A percentile compares a stretch with the other conserved stretches of the same genome.
Evolutionary conservation across 2,888 invertebrate genomes (phyloP).

Genomic region (Polydrusus cervinus): DNA sequence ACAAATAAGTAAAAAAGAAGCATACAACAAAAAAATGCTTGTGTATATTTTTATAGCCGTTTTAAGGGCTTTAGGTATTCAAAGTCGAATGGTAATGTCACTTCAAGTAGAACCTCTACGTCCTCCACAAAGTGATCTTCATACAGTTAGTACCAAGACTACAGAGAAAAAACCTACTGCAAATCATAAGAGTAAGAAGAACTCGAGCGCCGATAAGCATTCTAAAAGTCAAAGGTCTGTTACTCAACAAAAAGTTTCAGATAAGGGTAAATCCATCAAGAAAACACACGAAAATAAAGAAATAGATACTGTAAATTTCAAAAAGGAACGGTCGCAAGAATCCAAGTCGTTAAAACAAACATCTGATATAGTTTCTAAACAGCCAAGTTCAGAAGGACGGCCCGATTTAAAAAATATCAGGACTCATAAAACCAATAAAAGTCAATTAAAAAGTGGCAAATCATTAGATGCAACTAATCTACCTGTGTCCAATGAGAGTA

Average conservation of each 20-base stretch:
- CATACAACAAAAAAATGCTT: conserved; percentile 79
- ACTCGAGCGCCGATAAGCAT: background rate
- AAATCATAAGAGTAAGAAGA: background rate
- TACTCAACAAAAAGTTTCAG: background rate
- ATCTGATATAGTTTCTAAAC: background rate
- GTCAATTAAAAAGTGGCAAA: background rate
- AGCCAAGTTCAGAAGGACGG: background rate
- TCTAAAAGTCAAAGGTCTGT: conserved; percentile 4
- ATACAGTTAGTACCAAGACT: conserved; percentile 74
- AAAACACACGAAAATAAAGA: background rate
- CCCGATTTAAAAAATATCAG: background rate
- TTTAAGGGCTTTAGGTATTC: conserved; percentile 85
- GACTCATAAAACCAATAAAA: background rate
- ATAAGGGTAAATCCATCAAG: background rate
- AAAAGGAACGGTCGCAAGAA: background rate
- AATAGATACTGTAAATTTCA: too few relatives aligned
- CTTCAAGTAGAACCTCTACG: conserved; percentile 85
- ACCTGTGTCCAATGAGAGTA: too few relatives aligned
- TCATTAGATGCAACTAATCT: background rate
- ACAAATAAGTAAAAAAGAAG: conserved; percentile 77
- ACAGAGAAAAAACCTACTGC: conserved; percentile 12
- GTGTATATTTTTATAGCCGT: conserved; percentile 85
- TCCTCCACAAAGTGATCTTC: conserved; percentile 78
- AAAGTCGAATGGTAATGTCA: conserved; percentile 87
- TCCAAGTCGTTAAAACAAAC: background rate